These are phyloP conservation scores for Chanos chanos DNA, from an alignment of 2,797 vertebrate genomes.

Conservation along the genomic window DNA sequence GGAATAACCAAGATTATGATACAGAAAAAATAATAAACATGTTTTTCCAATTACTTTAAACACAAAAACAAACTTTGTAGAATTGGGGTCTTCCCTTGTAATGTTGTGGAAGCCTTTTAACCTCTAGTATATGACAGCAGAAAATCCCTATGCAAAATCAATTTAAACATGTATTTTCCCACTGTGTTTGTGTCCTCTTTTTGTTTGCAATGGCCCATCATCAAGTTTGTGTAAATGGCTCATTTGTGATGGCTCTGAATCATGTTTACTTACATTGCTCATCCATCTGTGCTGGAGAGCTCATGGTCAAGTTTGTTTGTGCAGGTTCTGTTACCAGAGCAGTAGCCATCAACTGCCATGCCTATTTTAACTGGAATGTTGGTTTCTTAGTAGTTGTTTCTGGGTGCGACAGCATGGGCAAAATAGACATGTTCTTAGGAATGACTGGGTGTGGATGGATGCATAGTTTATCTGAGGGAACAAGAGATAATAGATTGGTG, in stretches of 20 bases:
- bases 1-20: constrained; percentile 9
- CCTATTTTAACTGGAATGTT: constrained; percentile 49
- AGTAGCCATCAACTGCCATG: constrained; percentile 10
- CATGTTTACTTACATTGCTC: constrained; percentile 34
- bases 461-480: too few relatives aligned
- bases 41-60: constrained; percentile 26
- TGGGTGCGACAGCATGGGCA: constrained; percentile 31
- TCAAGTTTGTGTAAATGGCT: constrained; percentile 42
- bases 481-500: not conserved
- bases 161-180: constrained; percentile 41
- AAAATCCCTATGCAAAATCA: constrained; percentile 32
- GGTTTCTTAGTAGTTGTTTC: constrained; percentile 22
- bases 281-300: constrained; percentile 20
- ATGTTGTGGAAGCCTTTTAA: constrained; percentile 19
- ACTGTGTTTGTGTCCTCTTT: constrained; percentile 16
- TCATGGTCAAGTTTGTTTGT: constrained; percentile 47
- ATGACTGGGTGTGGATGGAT: constrained; percentile 32
- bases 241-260: constrained; percentile 38
- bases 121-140: not conserved
- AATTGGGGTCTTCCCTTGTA: not conserved
- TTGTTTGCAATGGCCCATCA: constrained; percentile 16
- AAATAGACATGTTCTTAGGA: constrained; percentile 34
- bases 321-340: constrained; percentile 34
- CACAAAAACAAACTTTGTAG: constrained; percentile 43
- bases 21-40: constrained; percentile 35